Conservation (phyloP, 2,888 invertebrate species). For the Tribolium freemani region DNA sequence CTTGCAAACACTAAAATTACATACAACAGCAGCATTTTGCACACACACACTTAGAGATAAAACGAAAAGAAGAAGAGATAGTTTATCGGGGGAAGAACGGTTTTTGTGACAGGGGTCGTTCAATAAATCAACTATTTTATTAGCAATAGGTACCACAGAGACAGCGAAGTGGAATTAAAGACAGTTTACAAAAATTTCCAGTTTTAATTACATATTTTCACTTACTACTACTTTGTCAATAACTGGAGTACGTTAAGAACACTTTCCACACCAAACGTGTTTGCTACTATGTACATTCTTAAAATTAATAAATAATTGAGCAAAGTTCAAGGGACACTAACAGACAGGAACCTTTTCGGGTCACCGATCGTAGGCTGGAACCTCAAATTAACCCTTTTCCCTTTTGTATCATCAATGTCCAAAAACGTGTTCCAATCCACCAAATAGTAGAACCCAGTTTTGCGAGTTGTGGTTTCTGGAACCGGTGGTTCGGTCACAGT, state of each 20-base stretch:
- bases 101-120: not conserved
- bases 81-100: not conserved
- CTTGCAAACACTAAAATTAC: slow-evolving; percentile 20
- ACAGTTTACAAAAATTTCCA: not conserved
- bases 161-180: not conserved
- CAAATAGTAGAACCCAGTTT: slow-evolving; percentile 87
- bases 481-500: slow-evolving; percentile 69
- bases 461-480: slow-evolving; percentile 77
- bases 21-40: slow-evolving; percentile 15
- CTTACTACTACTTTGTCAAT: not conserved
- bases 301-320: slow-evolving; percentile 35
- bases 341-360: slow-evolving; percentile 82
- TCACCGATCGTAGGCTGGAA: slow-evolving; percentile 87
- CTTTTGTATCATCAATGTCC: slow-evolving; percentile 83
- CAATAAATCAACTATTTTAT: not conserved
- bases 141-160: not conserved
- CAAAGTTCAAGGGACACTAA: slow-evolving; percentile 64
- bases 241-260: not conserved
- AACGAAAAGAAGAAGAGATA: not conserved
- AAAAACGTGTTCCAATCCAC: slow-evolving; percentile 90
- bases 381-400: slow-evolving; percentile 81
- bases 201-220: slow-evolving; percentile 1
- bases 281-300: not conserved
- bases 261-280: not conserved
- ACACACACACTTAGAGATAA: not conserved